phyloP scores from a whole-genome alignment of 2,113 vertebrate genomes.

The Apeltes quadracus region DNA sequence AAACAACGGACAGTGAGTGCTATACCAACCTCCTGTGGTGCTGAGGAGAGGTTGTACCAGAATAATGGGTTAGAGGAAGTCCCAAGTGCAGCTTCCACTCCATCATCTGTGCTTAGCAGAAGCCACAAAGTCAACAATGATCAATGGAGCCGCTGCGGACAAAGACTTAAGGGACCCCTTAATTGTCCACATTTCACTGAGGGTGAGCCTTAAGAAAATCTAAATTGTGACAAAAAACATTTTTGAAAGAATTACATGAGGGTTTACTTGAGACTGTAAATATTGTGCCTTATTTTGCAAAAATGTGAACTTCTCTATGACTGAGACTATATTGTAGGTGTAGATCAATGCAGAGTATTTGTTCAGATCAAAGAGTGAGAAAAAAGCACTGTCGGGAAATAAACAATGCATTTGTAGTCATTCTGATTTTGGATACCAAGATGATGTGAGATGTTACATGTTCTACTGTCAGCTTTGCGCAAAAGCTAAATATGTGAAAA shows the following conservation, averaged over 20 bases:
- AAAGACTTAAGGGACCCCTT: conserved; percentile 27
- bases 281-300: conserved; percentile 56
- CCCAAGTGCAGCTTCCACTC: conserved; percentile 3
- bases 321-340: conserved; percentile 31
- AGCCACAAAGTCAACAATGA: conserved; percentile 32
- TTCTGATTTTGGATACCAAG: conserved; percentile 28
- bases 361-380: conserved; percentile 24
- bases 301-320: conserved; percentile 36
- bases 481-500: conserved; percentile 24
- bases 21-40: background rate
- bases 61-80: conserved; percentile 12
- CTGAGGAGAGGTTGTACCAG: background rate
- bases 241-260: conserved; percentile 12
- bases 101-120: conserved; percentile 15
- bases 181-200: conserved; percentile 54
- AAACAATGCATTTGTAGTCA: conserved; percentile 6
- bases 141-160: conserved; percentile 46
- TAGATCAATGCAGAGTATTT: conserved; percentile 40
- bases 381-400: background rate
- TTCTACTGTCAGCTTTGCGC: conserved; percentile 3
- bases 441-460: conserved; percentile 22
- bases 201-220: conserved; percentile 42
- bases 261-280: conserved; percentile 47
- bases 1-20: conserved; percentile 51
- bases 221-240: conserved; percentile 45